Evolutionary conservation across 2,888 invertebrate genomes (phyloP), one percentile per base, ranked within the genome.

Genomic region (Zele albiditarsus): DNA sequence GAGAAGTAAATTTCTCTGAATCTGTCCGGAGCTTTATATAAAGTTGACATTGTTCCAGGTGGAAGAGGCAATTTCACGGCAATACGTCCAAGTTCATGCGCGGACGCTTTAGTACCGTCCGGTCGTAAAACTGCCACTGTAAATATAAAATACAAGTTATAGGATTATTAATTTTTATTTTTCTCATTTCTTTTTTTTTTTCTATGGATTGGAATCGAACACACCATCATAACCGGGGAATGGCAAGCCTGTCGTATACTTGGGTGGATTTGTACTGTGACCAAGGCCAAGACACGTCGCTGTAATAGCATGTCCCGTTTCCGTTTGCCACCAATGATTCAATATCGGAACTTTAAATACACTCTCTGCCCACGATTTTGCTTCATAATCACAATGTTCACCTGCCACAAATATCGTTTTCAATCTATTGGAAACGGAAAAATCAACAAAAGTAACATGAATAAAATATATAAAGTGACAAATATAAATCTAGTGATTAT

Each of bases 321-420:
- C 98, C 1, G 98, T 98, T 90, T 98, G 98, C 98, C 98, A 98
- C 97, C 97, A 98, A 89, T 98, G 96, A 88, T 98, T 98, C 71
- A 97, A 88, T 3, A 97, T 92, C 0, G 96, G 95, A 10, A 94
- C 94, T 74, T 93, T 91, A 84, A 96, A 94, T 8, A 90, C 91
- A 75, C 91, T 91, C 84, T 93, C 93, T 5, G 94, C 93, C 96
- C 96, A 96, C 8, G 90, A 84, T 90, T 96, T 94, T 0, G 98
- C 97, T 85, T 97, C 97, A 81, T 95, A 93, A 87, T 98, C 98
- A 86, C 97, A 96, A 85, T 97, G 97, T 87, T 98, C 98, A 0
- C 98, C 98, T 63, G 97, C 97, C 5, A 96, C 94, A 87, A 96
- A 96, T 72, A 97, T 92, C 1, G 92, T 91, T 78, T 93, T 92